Percentiles rank a stretch among this genome's conserved stretches.
Evolutionary conservation across 2,113 vertebrate species (phyloP).

Genomic region (Sebastes fasciatus): DNA sequence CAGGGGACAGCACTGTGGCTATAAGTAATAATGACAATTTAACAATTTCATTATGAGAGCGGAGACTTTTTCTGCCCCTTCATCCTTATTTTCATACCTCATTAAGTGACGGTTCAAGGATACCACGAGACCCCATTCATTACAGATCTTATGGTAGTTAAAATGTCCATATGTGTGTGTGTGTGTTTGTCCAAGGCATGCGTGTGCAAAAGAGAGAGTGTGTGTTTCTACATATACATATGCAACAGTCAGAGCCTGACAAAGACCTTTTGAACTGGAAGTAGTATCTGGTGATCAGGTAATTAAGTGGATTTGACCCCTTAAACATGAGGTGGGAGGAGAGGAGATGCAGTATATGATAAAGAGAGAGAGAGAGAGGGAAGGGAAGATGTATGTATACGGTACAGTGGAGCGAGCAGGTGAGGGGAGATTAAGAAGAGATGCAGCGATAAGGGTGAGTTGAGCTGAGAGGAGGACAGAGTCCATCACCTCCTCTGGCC

Average conservation of each 20-base stretch:
- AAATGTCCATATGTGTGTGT: not conserved
- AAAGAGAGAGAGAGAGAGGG: not conserved
- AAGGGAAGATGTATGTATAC: not conserved
- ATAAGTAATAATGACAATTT: not conserved
- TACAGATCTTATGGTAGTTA: not conserved
- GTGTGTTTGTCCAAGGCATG: not conserved
- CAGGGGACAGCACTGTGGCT: not conserved
- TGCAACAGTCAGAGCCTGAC: slow-evolving; percentile 25
- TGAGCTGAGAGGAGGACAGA: slow-evolving; percentile 16
- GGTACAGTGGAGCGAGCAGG: slow-evolving; percentile 2
- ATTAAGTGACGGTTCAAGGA: not conserved
- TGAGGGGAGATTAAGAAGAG: slow-evolving; percentile 14
- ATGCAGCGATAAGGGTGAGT: slow-evolving; percentile 17
- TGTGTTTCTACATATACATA: not conserved
- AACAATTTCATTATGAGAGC: slow-evolving; percentile 1
- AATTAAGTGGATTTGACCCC: slow-evolving; percentile 51
- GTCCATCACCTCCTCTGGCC: slow-evolving; percentile 28
- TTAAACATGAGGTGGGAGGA: slow-evolving; percentile 11
- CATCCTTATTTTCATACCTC: not conserved
- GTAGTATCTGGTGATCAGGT: slow-evolving; percentile 19
- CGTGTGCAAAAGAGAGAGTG: not conserved
- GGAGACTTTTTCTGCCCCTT: not conserved
- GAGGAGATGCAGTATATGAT: slow-evolving; percentile 9
- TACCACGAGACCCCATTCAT: not conserved
- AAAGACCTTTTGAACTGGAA: slow-evolving; percentile 42